Evolutionary conservation across 1,140 invertebrate genomes (phyloP).

Genomic region (Cylas formicarius): DNA sequence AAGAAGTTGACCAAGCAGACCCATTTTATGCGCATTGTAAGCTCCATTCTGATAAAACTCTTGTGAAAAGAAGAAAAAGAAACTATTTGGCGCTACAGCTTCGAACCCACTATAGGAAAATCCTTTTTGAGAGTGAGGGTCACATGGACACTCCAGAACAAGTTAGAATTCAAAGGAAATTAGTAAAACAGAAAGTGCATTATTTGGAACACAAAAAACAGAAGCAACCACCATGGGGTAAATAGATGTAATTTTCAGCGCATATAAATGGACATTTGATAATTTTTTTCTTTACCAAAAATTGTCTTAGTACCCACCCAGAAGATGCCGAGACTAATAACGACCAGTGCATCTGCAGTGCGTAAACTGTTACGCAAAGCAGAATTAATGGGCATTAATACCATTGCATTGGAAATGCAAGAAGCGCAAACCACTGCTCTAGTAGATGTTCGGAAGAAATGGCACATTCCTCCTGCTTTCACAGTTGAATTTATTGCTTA

Average conservation of each 20-base stretch:
- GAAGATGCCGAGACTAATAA: slow-evolving; percentile 85
- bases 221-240: slow-evolving; percentile 79
- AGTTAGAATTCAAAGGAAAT: slow-evolving; percentile 66
- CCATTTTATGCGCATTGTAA: slow-evolving; percentile 96
- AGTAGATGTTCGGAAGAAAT: slow-evolving; percentile 82
- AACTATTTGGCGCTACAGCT: slow-evolving; percentile 86
- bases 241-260: slow-evolving; percentile 21
- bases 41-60: slow-evolving; percentile 77
- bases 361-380: slow-evolving; percentile 78
- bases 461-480: slow-evolving; percentile 86
- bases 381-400: slow-evolving; percentile 83
- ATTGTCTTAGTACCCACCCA: slow-evolving; percentile 73
- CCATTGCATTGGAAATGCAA: slow-evolving; percentile 66
- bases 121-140: slow-evolving; percentile 48
- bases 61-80: slow-evolving; percentile 69
- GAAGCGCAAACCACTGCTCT: slow-evolving; percentile 72
- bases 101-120: slow-evolving; percentile 62
- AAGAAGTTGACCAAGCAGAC: slow-evolving; percentile 91
- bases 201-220: slow-evolving; percentile 67
- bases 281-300: not conserved
- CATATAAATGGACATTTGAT: slow-evolving; percentile 4
- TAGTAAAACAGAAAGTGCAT: slow-evolving; percentile 68
- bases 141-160: slow-evolving; percentile 57
- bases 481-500: slow-evolving; percentile 93
- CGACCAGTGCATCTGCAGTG: slow-evolving; percentile 84